Base-by-base conservation (phyloP, 2,888 invertebrate genomes). In the Cheilosia pagana region DNA sequence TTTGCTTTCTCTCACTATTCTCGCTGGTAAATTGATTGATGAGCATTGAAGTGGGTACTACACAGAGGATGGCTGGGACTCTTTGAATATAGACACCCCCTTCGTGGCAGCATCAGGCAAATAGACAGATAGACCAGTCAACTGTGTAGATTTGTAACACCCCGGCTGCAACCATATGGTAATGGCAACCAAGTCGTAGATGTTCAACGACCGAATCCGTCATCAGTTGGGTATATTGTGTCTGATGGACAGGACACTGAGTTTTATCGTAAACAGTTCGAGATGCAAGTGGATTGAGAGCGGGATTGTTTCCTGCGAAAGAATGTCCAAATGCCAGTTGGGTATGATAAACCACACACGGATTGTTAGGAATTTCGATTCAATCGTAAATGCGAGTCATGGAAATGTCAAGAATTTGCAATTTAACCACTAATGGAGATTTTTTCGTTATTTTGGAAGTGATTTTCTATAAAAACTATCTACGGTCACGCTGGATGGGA, bases 161-260 rank as follows among this genome's bases (percentile, higher is more conserved):
- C 39, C 16, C n/a, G 39, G 8, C 77, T 83, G 78, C 50, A 50
- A 62, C 71, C 85, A 81, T 65, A 81, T 85, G 75, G 68, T 75
- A 65, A 70, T 75, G 28, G 19, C 63, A 79, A 65, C 74, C 53
- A 70, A 65, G 70, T 63, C 72, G 62, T 67, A 72, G 53, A 70
- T 53, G 63, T 62, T 62, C 68, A 72, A 50, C 70, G 83, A 83
- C 59, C 76, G 75, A 45, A 81, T 81, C 85, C 71, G 81, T 85
- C 85, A 81, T 76, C 85, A 39, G 71, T 76, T 76, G 19, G 75
- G 81, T 67, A 52, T 76, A 43, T 76, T 52, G 35, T 57, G 48
- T 67, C 67, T 81, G 85, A 81, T 71, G 85, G 85, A 85, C 79
- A 85, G 76, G 85, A 85, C 79, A 85, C 67, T 75, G 71, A 59